Evolutionary conservation across 2,888 invertebrate genomes (phyloP).

Genomic region (Rhogogaster chlorosoma): DNA sequence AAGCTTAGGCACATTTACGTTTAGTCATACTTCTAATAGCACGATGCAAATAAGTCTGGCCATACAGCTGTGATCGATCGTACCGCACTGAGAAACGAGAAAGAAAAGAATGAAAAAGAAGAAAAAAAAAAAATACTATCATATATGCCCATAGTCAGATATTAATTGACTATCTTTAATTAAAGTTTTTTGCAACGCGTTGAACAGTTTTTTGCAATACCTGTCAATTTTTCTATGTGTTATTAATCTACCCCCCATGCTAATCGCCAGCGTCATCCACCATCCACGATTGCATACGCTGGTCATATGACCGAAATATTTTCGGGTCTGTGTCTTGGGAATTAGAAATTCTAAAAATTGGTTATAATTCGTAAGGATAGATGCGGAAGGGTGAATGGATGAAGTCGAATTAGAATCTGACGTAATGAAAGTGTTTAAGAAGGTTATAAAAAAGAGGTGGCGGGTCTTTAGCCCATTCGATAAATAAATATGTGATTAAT

Average conservation of each 20-base stretch:
- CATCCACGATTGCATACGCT: background rate
- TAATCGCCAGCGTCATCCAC: slow-evolving; percentile 33
- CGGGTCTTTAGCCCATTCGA: slow-evolving; percentile 39
- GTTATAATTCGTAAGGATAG: background rate
- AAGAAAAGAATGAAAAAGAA: background rate
- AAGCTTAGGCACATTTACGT: slow-evolving; percentile 15
- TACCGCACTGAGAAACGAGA: background rate
- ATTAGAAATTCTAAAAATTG: background rate
- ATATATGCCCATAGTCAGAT: slow-evolving; percentile 26
- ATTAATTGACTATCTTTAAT: slow-evolving; percentile 56
- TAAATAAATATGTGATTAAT: slow-evolving; percentile 50
- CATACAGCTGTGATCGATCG: slow-evolving; percentile 3
- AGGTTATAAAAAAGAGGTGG: slow-evolving; percentile 15
- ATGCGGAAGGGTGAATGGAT: slow-evolving; percentile 64
- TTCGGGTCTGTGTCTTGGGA: background rate
- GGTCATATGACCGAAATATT: background rate
- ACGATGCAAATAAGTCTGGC: slow-evolving; percentile 15
- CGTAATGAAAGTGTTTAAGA: slow-evolving; percentile 67
- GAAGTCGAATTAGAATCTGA: slow-evolving; percentile 74
- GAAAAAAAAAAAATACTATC: background rate
- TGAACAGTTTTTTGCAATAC: slow-evolving; percentile 48
- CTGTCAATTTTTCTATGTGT: slow-evolving; percentile 55
- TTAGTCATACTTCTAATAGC: slow-evolving; percentile 39
- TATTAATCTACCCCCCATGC: slow-evolving; percentile 50
- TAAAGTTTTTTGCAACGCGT: slow-evolving; percentile 51